Evolutionary conservation across 2,888 invertebrate genomes (phyloP), one percentile per base, ranked within the genome.

Genomic region (Glaucopsyche alexis): DNA sequence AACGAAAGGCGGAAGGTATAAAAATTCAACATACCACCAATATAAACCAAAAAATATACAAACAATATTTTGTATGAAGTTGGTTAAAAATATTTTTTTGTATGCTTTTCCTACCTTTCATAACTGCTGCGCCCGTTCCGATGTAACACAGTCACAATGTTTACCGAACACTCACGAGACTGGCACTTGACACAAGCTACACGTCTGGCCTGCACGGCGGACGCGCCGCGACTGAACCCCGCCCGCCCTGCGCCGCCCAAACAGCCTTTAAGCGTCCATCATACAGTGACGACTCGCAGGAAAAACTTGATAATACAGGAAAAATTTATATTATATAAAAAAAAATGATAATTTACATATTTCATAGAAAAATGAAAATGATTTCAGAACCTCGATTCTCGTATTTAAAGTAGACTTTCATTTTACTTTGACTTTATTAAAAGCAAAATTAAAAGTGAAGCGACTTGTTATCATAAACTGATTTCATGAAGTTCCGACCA

Each of bases 181-280:
- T 29, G 29, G 29, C 29, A 29, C 29, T 29, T 11, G 55, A 73
- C 72, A 71, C 50, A 69, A 73, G 64, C 71, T 71, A 74, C 60
- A 81, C 90, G 87, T 84, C 82, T 84, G 77, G 77, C 82, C 76
- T 74, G 79, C 73, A 70, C 83, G 81, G 77, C 80, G 79, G 81
- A 75, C 81, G 83, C 87, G 87, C 87, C 81, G 81, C 86, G 84
- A 91, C 90, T 91, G 87, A 80, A 76, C 85, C 81, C 87, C 89
- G 89, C 89, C 90, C 89, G 89, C 89, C 90, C 87, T 82, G 86
- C 81, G 81, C 83, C 83, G 82, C 85, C 88, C 91, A 84, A 81
- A 82, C 38, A 70, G 52, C 55, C 71, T 55, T 55, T 55, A 9
- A 55, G 55, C 11, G 55, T 11, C 55, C 11, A 55, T 19, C 11